These are phyloP conservation scores for Steatocranus sp. DNA, from an alignment of 2,797 vertebrate species.

Conservation along the genomic window DNA sequence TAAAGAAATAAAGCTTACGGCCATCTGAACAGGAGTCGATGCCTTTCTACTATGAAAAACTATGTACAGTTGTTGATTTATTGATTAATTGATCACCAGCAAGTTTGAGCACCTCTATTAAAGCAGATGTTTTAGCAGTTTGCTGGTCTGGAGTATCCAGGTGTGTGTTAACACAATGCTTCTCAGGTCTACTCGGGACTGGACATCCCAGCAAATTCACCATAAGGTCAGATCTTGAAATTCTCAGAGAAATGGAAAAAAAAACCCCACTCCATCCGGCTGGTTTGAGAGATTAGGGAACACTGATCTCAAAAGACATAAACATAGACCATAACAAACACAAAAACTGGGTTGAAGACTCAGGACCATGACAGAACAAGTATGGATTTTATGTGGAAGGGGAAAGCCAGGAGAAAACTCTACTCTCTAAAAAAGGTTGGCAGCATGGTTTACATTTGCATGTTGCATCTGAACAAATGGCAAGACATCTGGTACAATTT, in stretches of 20 bases:
- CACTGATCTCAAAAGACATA: not conserved
- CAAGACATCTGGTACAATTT: not conserved
- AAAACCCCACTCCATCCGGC: accelerated
- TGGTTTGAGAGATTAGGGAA: not conserved
- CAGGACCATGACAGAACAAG: not conserved
- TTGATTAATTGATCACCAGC: not conserved
- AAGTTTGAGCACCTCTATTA: not conserved
- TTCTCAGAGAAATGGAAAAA: accelerated
- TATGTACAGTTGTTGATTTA: not conserved
- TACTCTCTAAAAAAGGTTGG: not conserved
- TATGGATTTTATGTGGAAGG: not conserved
- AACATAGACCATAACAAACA: not conserved
- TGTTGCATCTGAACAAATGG: not conserved
- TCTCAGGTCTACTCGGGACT: not conserved
- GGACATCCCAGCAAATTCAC: not conserved
- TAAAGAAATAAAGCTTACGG: not conserved
- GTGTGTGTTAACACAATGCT: accelerated
- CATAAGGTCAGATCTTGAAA: not conserved
- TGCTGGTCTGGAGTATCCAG: not conserved
- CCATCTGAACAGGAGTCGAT: not conserved
- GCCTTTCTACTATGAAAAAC: not conserved
- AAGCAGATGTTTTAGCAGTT: not conserved
- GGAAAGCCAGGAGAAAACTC: not conserved
- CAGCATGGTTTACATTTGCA: not conserved
- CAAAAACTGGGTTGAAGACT: not conserved